Evolutionary conservation across 2,888 invertebrate genomes (phyloP).

Genomic region (Polyommatus iphigenia): DNA sequence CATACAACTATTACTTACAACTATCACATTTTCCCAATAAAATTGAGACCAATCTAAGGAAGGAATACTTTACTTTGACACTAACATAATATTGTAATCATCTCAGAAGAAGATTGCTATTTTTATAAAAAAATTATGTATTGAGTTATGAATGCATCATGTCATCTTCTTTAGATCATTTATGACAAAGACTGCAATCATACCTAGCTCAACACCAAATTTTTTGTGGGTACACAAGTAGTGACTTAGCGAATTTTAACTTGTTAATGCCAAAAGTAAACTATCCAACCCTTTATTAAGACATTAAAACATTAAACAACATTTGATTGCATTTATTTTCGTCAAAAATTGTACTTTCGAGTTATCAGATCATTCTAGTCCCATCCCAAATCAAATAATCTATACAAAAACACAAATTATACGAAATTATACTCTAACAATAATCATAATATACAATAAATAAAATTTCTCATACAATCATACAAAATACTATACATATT

Average conservation of each 20-base stretch:
- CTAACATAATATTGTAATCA: background rate
- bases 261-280: background rate
- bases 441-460: constrained; percentile 31
- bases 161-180: no score
- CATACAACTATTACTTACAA: constrained; percentile 15
- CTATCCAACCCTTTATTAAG: background rate
- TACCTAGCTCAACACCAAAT: no score
- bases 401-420: constrained; percentile 20
- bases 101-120: no score
- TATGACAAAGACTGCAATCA: no score
- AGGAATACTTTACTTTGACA: background rate
- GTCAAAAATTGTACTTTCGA: constrained; percentile 8
- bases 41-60: constrained; percentile 24
- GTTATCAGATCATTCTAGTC: constrained; percentile 26
- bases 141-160: no score
- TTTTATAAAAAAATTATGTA: no score
- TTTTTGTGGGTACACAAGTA: no score
- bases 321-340: constrained; percentile 11
- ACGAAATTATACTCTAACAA: constrained; percentile 20
- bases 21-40: constrained; percentile 23
- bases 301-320: background rate
- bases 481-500: constrained; percentile 31
- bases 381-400: background rate
- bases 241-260: no score
- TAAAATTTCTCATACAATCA: constrained; percentile 31